Conservation (phyloP, 2,888 invertebrate species). For the Stegophylla sp. region DNA sequence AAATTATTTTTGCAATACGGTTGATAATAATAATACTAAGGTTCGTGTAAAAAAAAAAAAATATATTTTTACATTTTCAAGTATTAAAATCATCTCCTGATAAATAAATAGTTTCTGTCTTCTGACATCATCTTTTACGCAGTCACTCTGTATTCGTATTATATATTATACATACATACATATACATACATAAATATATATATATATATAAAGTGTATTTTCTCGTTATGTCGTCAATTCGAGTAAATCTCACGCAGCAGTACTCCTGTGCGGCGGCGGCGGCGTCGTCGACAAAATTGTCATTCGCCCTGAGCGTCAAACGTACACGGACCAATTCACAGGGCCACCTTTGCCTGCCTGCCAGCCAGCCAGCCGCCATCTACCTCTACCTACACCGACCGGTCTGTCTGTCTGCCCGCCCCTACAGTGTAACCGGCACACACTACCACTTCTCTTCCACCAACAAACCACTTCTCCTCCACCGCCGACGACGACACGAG, state of each 20-base stretch:
- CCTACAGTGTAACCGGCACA: not conserved
- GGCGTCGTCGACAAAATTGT: conserved; percentile 36
- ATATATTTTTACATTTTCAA: too few species aligned
- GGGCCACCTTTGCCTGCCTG: not conserved
- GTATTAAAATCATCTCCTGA: too few species aligned
- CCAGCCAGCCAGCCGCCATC: not conserved
- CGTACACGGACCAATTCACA: conserved; percentile 39
- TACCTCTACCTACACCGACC: not conserved
- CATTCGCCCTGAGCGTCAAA: conserved; percentile 49
- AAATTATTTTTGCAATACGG: too few species aligned
- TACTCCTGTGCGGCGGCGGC: not conserved
- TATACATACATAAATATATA: not conserved
- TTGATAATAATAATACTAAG: too few species aligned
- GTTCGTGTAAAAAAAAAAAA: too few species aligned
- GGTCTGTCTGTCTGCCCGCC: not conserved
- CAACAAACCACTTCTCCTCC: too few species aligned
- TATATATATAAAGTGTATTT: conserved; percentile 2
- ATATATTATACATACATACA: too few species aligned
- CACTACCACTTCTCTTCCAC: too few species aligned
- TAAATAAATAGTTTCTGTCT: too few species aligned
- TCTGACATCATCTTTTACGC: too few species aligned
- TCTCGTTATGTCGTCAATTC: conserved; percentile 40
- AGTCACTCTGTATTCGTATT: too few species aligned
- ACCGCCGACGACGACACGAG: not conserved
- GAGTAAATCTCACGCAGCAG: conserved; percentile 39